phyloP scores from a whole-genome alignment of 92 coral and sea anemone genomes.

The Ricordea florida region DNA sequence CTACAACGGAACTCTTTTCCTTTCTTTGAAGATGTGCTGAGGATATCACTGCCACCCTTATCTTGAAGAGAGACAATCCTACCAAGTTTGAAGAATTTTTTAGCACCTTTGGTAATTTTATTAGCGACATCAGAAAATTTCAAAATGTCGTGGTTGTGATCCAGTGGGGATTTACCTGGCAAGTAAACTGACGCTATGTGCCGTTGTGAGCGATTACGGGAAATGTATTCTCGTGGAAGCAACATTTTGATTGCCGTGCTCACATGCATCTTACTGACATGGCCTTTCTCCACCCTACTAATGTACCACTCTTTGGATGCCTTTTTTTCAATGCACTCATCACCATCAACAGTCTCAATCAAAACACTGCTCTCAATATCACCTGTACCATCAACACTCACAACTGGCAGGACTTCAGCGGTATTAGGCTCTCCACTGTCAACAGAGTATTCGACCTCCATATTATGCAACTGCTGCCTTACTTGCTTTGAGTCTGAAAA shows the following conservation, averaged over 20 bases:
- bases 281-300: not conserved
- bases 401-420: not conserved
- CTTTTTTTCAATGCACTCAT: too few species aligned
- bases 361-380: not conserved
- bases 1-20: not conserved
- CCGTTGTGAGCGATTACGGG: conserved; percentile 12
- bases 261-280: not conserved
- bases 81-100: not conserved
- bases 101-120: not conserved
- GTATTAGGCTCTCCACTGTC: not conserved
- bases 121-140: conserved; percentile 25
- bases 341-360: not conserved
- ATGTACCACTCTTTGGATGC: conserved; percentile 18
- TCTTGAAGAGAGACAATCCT: conserved; percentile 10
- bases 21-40: not conserved
- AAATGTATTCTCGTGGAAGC: conserved; percentile 26
- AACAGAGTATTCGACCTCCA: not conserved
- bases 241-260: conserved; percentile 10
- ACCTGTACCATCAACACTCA: not conserved
- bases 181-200: conserved; percentile 11
- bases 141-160: not conserved
- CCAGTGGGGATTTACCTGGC: conserved; percentile 2
- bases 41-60: conserved; percentile 1
- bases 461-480: not conserved
- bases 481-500: not conserved